phyloP scores from a whole-genome alignment of 2,888 invertebrate species.

The Poecilus cupreus region DNA sequence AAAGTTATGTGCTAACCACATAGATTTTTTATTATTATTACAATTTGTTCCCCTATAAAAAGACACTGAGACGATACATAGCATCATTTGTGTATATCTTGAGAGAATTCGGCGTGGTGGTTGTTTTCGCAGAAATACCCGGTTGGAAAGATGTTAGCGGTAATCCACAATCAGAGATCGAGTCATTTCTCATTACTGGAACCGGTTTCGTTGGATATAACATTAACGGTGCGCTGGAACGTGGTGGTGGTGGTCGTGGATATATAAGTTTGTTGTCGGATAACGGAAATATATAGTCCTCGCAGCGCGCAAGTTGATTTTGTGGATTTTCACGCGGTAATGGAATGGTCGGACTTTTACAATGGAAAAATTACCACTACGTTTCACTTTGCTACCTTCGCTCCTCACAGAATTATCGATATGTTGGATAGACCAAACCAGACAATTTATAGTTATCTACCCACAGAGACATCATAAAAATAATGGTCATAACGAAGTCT shows the following conservation, averaged over 20 bases:
- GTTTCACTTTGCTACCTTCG: too few relatives aligned
- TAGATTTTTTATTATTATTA: too few relatives aligned
- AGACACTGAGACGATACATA: too few relatives aligned
- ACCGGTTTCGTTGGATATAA: constrained; percentile 33
- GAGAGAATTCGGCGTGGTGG: not conserved
- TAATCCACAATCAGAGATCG: constrained; percentile 57
- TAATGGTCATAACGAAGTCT: too few relatives aligned
- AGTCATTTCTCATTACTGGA: constrained; percentile 58
- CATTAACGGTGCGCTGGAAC: constrained; percentile 23
- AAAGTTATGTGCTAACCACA: too few relatives aligned
- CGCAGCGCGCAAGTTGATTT: constrained; percentile 47
- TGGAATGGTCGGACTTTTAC: constrained; percentile 24
- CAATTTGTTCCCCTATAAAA: too few relatives aligned
- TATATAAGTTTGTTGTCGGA: constrained; percentile 58
- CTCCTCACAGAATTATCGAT: too few relatives aligned
- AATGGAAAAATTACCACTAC: constrained; percentile 44
- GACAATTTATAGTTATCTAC: too few relatives aligned
- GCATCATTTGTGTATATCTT: not conserved
- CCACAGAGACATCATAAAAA: too few relatives aligned
- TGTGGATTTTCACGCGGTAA: constrained; percentile 48
- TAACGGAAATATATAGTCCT: constrained; percentile 54
- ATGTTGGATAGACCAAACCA: too few relatives aligned
- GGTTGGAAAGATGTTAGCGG: constrained; percentile 30
- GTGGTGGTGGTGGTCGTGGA: not conserved
- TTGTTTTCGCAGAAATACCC: not conserved